These are phyloP conservation scores for Drosophila ficusphila DNA, from an alignment of 1,140 invertebrate genomes.

Conservation along the genomic window DNA sequence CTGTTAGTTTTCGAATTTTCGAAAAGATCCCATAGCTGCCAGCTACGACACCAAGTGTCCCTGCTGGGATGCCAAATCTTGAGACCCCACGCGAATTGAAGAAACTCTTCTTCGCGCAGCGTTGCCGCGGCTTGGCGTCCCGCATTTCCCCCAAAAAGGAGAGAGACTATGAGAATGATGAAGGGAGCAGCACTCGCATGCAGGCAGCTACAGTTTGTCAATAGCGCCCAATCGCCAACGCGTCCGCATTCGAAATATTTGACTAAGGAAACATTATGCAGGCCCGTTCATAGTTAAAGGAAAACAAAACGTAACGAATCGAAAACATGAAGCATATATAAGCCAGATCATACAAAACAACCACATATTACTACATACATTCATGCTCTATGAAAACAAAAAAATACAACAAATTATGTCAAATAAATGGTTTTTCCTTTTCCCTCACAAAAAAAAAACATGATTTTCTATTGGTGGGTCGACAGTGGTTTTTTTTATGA, in stretches of 20 bases:
- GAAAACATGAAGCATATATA: constrained; percentile 56
- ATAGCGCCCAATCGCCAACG: constrained; percentile 23
- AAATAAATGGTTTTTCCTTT: constrained; percentile 83
- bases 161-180: constrained; percentile 80
- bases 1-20: not conserved
- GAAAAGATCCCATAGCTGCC: not conserved
- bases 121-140: constrained; percentile 51
- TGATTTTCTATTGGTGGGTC: not conserved
- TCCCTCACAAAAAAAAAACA: constrained; percentile 60
- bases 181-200: constrained; percentile 50
- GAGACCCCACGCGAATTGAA: not conserved
- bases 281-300: constrained; percentile 62
- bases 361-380: constrained; percentile 79
- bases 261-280: constrained; percentile 45
- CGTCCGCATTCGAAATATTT: constrained; percentile 50
- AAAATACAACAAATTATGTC: constrained; percentile 72
- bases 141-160: constrained; percentile 55
- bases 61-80: not conserved
- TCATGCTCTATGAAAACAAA: constrained; percentile 79
- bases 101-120: constrained; percentile 27
- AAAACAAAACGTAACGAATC: constrained; percentile 34
- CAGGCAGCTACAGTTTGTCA: constrained; percentile 22
- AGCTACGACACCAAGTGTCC: constrained; percentile 59
- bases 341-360: constrained; percentile 60
- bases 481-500: too few species aligned